These are phyloP conservation scores for Oopsacas minuta DNA, from an alignment of 37 sponge, comb jelly and placozoan genomes.

Conservation along the genomic window DNA sequence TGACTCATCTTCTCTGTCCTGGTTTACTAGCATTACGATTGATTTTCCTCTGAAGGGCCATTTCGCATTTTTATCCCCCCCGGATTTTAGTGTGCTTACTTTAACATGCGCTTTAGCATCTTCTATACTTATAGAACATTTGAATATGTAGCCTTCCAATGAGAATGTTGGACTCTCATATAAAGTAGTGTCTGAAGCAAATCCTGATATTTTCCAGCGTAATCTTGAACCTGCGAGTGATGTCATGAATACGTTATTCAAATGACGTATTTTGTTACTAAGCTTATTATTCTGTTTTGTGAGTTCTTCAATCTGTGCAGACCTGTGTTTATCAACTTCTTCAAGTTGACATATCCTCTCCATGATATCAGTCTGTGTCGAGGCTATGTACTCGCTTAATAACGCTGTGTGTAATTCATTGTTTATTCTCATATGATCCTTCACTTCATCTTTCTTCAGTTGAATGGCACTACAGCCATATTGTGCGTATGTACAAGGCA, in stretches of 20 bases:
- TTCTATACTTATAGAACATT: background rate
- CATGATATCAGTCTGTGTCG: background rate
- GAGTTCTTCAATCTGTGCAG: background rate
- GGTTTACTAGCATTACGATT: background rate
- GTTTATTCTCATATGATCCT: background rate
- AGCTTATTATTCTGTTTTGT: conserved; percentile 3
- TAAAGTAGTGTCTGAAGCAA: background rate
- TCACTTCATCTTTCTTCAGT: background rate
- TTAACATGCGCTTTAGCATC: background rate
- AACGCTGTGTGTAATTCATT: background rate
- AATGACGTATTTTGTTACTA: background rate
- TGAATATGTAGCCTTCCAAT: background rate
- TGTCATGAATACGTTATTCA: background rate
- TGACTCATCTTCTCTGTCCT: background rate
- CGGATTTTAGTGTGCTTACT: background rate
- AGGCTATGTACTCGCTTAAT: background rate
- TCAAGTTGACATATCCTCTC: background rate
- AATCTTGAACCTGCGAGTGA: background rate
- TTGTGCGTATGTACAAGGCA: background rate
- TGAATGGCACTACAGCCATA: background rate
- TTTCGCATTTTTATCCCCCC: background rate
- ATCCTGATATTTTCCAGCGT: background rate
- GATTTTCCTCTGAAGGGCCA: conserved; percentile 12
- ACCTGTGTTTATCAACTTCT: background rate
- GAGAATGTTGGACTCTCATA: background rate